A percentile compares a stretch with the other conserved stretches of the same genome.
phyloP scores from a whole-genome alignment of 2,888 invertebrate species.

The Lacanobia oleracea region DNA sequence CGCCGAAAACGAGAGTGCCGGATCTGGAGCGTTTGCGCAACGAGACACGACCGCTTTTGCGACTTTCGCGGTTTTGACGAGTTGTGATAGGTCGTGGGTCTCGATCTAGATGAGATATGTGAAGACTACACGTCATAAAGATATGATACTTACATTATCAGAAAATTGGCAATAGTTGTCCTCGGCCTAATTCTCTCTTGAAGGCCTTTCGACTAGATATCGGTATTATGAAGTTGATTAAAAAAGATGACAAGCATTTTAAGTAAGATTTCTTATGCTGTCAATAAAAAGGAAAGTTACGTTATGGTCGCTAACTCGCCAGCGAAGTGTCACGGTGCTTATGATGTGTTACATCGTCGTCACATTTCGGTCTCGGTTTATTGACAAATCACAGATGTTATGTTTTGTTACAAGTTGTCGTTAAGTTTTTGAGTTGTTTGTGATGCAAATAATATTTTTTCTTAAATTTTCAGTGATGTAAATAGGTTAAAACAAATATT shows the following conservation, averaged over 20 bases:
- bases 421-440: constrained; percentile 15
- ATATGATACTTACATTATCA: constrained; percentile 5
- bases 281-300: constrained; percentile 56
- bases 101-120: constrained; percentile 15
- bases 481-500: no score
- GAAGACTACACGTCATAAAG: neutral
- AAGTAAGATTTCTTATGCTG: constrained; percentile 38
- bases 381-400: constrained; percentile 26
- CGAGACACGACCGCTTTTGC: constrained; percentile 47
- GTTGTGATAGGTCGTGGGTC: constrained; percentile 51
- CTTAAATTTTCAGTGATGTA: neutral
- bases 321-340: constrained; percentile 28
- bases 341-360: constrained; percentile 41
- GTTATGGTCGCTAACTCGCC: constrained; percentile 21
- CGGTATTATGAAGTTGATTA: constrained; percentile 7
- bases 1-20: constrained; percentile 83
- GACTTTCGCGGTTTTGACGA: constrained; percentile 62
- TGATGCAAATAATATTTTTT: neutral
- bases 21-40: constrained; percentile 80
- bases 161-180: neutral
- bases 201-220: neutral
- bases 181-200: neutral
- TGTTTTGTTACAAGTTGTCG: constrained; percentile 4
- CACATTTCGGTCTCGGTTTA: neutral
- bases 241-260: constrained; percentile 39